A percentile compares a stretch with the other conserved stretches of the same genome.
Evolutionary conservation across 2,797 vertebrate genomes (phyloP).

Genomic region (Melanotaenia parkinsoni): DNA sequence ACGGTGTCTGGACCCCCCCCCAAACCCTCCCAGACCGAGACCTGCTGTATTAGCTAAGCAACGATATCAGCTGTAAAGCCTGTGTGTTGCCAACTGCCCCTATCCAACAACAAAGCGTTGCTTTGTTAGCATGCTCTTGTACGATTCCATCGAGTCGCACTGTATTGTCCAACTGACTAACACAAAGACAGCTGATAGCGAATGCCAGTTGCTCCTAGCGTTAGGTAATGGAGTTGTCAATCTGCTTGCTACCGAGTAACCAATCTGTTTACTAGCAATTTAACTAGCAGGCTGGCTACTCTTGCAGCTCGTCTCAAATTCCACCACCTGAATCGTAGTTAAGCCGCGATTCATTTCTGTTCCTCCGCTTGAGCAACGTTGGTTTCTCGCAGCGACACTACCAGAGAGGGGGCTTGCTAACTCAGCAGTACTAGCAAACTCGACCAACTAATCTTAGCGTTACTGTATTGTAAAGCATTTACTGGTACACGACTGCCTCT

Average conservation of each 20-base stretch:
- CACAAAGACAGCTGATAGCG: conserved; percentile 68
- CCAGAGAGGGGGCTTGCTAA: conserved; percentile 35
- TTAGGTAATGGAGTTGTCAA: conserved; percentile 35
- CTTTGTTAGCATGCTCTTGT: conserved; percentile 82
- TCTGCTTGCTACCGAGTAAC: conserved; percentile 42
- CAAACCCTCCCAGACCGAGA: conserved; percentile 44
- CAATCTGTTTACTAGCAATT: conserved; percentile 35
- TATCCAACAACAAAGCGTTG: conserved; percentile 82
- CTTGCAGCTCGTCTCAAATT: conserved; percentile 55
- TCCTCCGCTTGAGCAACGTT: conserved; percentile 27
- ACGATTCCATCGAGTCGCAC: conserved; percentile 71
- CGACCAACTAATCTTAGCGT: conserved; percentile 46
- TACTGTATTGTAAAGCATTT: conserved; percentile 28
- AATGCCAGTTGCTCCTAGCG: conserved; percentile 12
- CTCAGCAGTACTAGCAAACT: conserved; percentile 57
- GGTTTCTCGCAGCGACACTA: conserved; percentile 20
- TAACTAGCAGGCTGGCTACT: conserved; percentile 52
- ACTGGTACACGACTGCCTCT: conserved; percentile 31
- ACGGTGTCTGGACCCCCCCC: conserved; percentile 38
- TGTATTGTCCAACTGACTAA: conserved; percentile 59
- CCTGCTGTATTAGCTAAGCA: conserved; percentile 65
- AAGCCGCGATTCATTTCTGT: conserved; percentile 61
- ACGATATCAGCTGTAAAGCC: conserved; percentile 74
- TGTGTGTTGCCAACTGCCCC: conserved; percentile 68
- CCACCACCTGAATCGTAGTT: conserved; percentile 64